phyloP scores from a whole-genome alignment of 2,888 invertebrate genomes.

The Hyppa rectilinea region DNA sequence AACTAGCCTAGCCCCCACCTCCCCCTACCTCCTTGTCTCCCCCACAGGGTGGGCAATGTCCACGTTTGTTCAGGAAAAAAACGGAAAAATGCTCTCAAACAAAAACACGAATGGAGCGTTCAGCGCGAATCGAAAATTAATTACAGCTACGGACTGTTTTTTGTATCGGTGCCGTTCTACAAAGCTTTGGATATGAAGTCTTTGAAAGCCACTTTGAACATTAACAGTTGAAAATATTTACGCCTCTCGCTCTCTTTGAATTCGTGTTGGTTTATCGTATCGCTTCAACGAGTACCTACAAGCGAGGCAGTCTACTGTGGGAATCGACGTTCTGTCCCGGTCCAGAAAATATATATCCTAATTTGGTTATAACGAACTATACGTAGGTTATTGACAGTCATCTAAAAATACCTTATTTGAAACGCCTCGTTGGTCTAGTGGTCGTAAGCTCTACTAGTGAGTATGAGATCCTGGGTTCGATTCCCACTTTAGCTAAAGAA shows the following conservation, averaged over 20 bases:
- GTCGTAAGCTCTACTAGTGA: no score
- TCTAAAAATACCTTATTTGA: no score
- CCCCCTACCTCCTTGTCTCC: constrained; percentile 59
- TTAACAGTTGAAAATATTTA: constrained; percentile 31
- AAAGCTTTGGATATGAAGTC: constrained; percentile 49
- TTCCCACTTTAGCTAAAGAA: no score
- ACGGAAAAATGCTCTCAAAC: constrained; percentile 80
- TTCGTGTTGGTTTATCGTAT: not conserved
- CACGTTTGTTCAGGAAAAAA: constrained; percentile 83
- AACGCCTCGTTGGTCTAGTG: no score
- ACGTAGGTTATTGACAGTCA: no score
- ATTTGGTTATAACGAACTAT: no score
- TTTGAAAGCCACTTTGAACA: constrained; percentile 47
- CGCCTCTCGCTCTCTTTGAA: constrained; percentile 12
- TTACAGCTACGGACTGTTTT: constrained; percentile 81
- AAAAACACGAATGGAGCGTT: constrained; percentile 81
- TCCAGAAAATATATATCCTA: no score
- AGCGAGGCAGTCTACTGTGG: no score
- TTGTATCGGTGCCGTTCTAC: constrained; percentile 66
- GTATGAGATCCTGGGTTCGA: no score
- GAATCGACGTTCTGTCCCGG: not conserved
- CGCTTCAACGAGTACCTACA: not conserved
- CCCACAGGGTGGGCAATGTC: constrained; percentile 72
- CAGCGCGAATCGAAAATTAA: constrained; percentile 87
- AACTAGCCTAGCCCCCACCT: constrained; percentile 68